These are phyloP conservation scores for Acanthisitta chloris DNA, from an alignment of 2,113 vertebrate species.

Conservation along the genomic window DNA sequence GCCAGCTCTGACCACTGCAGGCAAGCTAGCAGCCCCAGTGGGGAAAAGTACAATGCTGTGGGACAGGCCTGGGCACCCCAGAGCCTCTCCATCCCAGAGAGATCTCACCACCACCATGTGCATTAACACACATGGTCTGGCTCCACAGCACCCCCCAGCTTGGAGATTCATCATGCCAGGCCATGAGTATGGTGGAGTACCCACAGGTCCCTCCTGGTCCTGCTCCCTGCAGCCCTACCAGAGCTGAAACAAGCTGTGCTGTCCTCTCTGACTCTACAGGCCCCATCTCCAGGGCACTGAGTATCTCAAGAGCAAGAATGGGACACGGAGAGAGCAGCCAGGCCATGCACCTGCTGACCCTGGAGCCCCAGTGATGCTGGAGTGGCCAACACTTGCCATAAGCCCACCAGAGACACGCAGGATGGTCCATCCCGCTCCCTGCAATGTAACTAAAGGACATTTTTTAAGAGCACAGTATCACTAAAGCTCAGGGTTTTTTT, in stretches of 20 bases:
- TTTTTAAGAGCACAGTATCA: background rate
- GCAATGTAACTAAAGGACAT: background rate
- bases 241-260: background rate
- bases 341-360: background rate
- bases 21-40: background rate
- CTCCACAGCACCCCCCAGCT: background rate
- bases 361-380: background rate
- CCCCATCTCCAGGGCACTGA: background rate
- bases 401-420: background rate
- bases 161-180: background rate
- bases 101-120: background rate
- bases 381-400: background rate
- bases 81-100: background rate
- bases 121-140: background rate
- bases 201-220: background rate
- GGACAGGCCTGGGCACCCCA: background rate
- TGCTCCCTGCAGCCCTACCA: rapidly evolving
- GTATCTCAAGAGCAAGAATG: background rate
- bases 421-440: background rate
- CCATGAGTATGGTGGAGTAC: background rate
- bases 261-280: background rate
- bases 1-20: rapidly evolving
- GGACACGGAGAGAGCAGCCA: rapidly evolving
- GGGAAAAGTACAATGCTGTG: rapidly evolving
- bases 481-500: background rate